Evolutionary conservation across 2,113 vertebrate species (phyloP).

Genomic region (Cochlearius cochlearius): DNA sequence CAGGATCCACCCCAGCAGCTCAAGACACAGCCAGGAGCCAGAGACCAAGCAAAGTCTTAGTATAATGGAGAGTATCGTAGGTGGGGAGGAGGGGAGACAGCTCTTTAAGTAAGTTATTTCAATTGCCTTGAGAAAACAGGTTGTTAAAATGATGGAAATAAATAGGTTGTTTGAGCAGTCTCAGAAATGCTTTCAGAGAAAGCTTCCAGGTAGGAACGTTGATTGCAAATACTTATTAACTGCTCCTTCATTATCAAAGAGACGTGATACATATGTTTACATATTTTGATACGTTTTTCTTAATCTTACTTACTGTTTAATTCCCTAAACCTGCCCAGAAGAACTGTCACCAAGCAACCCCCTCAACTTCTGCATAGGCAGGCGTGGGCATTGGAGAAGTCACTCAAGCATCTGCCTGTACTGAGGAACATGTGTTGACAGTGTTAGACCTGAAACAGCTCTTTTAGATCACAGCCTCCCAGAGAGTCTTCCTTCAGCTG

Average conservation of each 20-base stretch:
- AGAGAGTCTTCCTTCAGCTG: background rate
- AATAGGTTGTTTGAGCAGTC: conserved; percentile 18
- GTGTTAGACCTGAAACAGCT: background rate
- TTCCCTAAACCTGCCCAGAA: background rate
- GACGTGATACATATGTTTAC: conserved; percentile 30
- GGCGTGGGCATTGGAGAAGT: background rate
- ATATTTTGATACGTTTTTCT: conserved; percentile 20
- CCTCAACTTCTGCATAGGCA: background rate
- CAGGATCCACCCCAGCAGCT: background rate
- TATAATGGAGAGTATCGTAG: background rate
- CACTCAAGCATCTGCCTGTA: background rate
- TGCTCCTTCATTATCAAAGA: conserved; percentile 9
- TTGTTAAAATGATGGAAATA: conserved; percentile 48
- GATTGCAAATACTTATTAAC: conserved; percentile 54
- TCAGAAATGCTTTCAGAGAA: conserved; percentile 11
- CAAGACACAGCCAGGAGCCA: background rate
- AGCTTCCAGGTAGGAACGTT: conserved; percentile 16
- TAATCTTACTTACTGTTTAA: background rate
- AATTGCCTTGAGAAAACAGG: conserved; percentile 35
- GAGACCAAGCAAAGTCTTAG: background rate
- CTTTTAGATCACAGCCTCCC: background rate
- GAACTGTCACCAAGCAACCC: background rate
- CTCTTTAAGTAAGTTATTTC: conserved; percentile 14
- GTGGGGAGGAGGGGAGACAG: background rate
- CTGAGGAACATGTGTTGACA: rapidly evolving